Conservation (phyloP, 2,113 vertebrate genomes). For the Ctenomys sociabilis region DNA sequence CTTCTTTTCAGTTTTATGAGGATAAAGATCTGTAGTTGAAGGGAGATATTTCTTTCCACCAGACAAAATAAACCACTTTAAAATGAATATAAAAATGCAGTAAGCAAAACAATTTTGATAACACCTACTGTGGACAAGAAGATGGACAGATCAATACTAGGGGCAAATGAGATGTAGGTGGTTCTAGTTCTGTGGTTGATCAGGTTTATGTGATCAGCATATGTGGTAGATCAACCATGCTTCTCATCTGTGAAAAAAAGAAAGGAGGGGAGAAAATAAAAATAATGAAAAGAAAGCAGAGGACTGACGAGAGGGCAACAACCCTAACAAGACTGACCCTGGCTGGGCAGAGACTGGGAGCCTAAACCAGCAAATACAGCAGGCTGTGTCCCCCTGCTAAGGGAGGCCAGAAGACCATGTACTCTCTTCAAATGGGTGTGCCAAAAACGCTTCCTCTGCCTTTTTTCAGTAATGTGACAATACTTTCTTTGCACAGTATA, state of each 20-base stretch:
- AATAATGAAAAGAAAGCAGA: not conserved
- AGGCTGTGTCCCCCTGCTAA: not conserved
- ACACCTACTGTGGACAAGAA: not conserved
- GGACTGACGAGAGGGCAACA: not conserved
- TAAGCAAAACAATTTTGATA: not conserved
- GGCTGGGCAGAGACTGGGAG: not conserved
- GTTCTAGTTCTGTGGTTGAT: not conserved
- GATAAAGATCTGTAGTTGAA: not conserved
- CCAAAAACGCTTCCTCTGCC: not conserved
- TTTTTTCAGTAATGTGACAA: not conserved
- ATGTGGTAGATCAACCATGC: not conserved
- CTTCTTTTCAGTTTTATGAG: slow-evolving; percentile 22
- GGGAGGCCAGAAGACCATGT: not conserved
- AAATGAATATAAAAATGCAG: not conserved
- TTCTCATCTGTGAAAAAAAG: not conserved
- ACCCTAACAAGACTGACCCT: not conserved
- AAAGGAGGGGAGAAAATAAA: not conserved
- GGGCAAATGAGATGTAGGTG: not conserved
- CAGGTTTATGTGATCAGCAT: not conserved
- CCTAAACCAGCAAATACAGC: not conserved
- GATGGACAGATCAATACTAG: not conserved
- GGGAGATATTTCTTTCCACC: not conserved
- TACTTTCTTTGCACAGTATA: slow-evolving; percentile 46
- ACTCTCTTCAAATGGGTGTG: not conserved
- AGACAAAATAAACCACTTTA: slow-evolving; percentile 39